A percentile compares a stretch with the other conserved stretches of the same genome.
phyloP scores from a whole-genome alignment of 2,797 vertebrate species.

The Enteromius thamalakanensis region DNA sequence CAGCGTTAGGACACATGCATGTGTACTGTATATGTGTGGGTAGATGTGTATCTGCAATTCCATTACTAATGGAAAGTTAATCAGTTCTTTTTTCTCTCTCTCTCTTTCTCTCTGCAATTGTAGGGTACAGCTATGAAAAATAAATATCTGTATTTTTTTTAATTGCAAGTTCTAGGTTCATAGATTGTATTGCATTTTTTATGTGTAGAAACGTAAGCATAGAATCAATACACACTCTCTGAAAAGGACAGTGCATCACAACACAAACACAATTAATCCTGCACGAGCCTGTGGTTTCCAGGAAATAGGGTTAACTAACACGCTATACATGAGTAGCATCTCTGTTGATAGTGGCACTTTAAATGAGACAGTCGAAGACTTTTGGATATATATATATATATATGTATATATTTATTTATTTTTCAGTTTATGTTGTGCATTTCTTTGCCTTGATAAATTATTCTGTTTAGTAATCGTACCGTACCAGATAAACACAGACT shows the following conservation, averaged over 20 bases:
- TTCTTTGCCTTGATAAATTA: constrained; percentile 31
- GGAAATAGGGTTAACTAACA: neutral
- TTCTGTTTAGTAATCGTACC: neutral
- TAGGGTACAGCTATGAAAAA: neutral
- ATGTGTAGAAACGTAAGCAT: neutral
- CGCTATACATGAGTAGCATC: neutral
- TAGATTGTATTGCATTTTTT: neutral
- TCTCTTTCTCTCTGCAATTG: too few species aligned
- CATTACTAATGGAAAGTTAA: too few species aligned
- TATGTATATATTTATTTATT: too few species aligned
- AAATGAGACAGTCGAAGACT: neutral
- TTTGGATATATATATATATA: neutral
- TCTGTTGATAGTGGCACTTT: neutral
- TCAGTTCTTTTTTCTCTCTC: too few species aligned
- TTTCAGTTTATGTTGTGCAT: constrained; percentile 1
- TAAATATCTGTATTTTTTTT: neutral
- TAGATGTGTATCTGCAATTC: too few species aligned
- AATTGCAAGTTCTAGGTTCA: neutral
- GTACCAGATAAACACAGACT: neutral
- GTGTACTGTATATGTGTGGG: too few species aligned
- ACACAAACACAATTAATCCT: neutral
- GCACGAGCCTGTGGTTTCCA: neutral
- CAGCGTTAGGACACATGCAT: neutral
- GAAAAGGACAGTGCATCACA: neutral
- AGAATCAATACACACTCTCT: neutral